Percentiles rank a stretch among this genome's conserved stretches.
phyloP scores from a whole-genome alignment of 2,797 vertebrate species.

The Darevskia nairensis region DNA sequence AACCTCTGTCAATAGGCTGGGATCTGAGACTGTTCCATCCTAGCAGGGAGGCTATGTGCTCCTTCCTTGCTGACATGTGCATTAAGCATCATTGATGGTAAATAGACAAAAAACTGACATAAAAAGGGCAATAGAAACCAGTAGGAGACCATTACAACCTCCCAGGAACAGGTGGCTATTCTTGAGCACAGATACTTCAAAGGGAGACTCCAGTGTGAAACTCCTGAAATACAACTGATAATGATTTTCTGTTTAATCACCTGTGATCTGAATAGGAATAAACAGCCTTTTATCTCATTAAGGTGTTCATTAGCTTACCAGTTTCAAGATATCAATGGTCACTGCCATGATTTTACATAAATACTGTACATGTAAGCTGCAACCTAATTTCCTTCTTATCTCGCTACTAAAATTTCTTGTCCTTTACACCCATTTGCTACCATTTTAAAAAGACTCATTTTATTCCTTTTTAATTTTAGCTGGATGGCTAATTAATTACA shows the following conservation, averaged over 20 bases:
- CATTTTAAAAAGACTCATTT: background rate
- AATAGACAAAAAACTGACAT: background rate
- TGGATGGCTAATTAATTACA: background rate
- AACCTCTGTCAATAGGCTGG: background rate
- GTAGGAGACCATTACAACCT: background rate
- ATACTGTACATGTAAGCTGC: background rate
- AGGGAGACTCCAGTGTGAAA: background rate
- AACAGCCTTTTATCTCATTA: background rate
- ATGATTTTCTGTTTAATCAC: background rate
- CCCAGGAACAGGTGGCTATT: background rate
- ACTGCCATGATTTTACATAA: background rate
- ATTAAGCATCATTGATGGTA: background rate
- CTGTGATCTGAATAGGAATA: background rate
- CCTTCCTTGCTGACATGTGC: too few relatives aligned
- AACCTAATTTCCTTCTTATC: background rate
- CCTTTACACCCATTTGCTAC: too few relatives aligned
- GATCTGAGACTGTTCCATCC: too few relatives aligned
- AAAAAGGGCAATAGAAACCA: background rate
- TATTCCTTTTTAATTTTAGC: background rate
- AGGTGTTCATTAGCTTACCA: background rate
- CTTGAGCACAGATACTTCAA: background rate
- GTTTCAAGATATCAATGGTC: background rate
- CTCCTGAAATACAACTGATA: background rate
- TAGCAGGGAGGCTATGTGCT: too few relatives aligned
- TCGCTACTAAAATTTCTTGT: too few relatives aligned